Evolutionary conservation across 2,797 vertebrate species (phyloP).

Genomic region (Alca torda): DNA sequence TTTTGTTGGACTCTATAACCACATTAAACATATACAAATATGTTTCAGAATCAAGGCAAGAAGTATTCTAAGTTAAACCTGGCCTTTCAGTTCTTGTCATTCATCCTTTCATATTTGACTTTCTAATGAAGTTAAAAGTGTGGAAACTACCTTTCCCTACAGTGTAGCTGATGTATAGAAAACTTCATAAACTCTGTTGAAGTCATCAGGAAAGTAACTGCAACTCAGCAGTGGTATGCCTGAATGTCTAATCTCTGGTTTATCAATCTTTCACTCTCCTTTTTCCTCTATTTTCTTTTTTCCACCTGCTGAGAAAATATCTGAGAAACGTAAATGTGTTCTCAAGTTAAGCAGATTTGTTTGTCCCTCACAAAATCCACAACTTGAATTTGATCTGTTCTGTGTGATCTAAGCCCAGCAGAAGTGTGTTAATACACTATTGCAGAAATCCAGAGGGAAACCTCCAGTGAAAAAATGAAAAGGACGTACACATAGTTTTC

Average conservation of each 20-base stretch:
- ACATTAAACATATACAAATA: background rate
- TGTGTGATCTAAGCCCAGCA: background rate
- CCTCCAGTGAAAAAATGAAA: background rate
- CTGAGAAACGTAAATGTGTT: background rate
- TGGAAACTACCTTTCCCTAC: background rate
- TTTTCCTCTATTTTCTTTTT: background rate
- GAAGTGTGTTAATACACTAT: background rate
- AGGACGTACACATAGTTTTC: background rate
- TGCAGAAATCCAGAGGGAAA: background rate
- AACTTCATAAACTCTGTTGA: background rate
- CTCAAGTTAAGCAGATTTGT: background rate
- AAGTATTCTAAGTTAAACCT: background rate
- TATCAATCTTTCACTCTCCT: background rate
- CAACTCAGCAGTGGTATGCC: background rate
- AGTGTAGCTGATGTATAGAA: background rate
- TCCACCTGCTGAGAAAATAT: background rate
- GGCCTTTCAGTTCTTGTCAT: background rate
- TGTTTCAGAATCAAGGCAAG: background rate
- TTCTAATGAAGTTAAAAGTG: background rate
- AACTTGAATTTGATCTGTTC: background rate
- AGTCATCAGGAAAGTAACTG: background rate
- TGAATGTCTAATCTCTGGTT: background rate
- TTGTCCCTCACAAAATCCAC: background rate
- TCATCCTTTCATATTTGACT: background rate
- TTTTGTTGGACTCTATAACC: background rate